Base-by-base conservation (phyloP, 2,113 vertebrate genomes). In the Malurus melanocephalus region DNA sequence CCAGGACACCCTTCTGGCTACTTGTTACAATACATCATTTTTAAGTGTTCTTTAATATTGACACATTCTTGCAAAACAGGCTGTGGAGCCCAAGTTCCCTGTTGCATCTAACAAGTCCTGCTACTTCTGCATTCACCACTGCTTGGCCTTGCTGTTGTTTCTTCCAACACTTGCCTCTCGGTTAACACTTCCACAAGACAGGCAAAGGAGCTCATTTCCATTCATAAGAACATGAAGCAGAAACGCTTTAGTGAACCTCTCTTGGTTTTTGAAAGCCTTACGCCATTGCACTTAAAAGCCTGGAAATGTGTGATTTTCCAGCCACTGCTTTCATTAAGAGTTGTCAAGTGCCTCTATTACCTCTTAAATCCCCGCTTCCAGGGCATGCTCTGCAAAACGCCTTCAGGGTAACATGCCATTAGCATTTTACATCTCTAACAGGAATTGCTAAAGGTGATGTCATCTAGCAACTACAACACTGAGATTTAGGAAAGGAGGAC, bases 241-340 rank as follows among this genome's bases (percentile, higher is more conserved):
- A 33, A 57, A 32, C 0, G 2, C 26, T 80, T 30, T 11, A 67
- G 72, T 21, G 40, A 94, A 59, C 20, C 17, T 74, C 35, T 56
- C 52, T 33, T 46, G 9, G 19, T 9, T 81, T 85, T 53, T 64
- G 56, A 93, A 69, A 88, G 28, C 38, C 49, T 71, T 85, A 17
- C 2, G 13, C 67, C 26, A 38, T 45, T 2, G 4, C 35, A 84
- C 65, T 82, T 71, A 71, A 85, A 89, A 72, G 72, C 56, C 64
- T 85, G 35, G 52, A 85, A 91, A 91, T 7, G 53, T 76, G 55
- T 38, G 56, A 86, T 78, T 93, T 91, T 81, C 90, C 74, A 88
- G 83, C 52, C 73, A 45, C 61, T 38, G 32, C 67, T 72, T 91
- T 71, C 57, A 86, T 64, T 75, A 84, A 56, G 57, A 78, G 53